Percentiles rank a stretch among this genome's conserved stretches.
These are phyloP conservation scores for Lysandra bellargus DNA, from an alignment of 2,888 invertebrate genomes.

Conservation along the genomic window DNA sequence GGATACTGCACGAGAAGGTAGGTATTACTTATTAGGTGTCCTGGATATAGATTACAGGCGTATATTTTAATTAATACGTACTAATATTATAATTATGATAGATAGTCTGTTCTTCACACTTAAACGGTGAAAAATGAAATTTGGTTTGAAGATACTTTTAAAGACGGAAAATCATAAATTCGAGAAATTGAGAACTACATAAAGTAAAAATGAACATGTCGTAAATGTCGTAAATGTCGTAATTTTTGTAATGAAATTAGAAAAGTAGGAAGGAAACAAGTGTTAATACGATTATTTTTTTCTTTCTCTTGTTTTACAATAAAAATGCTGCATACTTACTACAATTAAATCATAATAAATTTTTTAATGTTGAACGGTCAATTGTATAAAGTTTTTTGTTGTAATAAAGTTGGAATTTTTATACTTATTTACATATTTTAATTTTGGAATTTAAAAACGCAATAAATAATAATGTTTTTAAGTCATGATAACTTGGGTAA, in stretches of 20 bases:
- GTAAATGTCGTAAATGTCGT: not conserved
- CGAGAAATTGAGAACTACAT: too few relatives aligned
- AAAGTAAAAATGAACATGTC: too few relatives aligned
- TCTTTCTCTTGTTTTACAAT: not conserved
- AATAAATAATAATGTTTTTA: not conserved
- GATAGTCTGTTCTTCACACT: too few relatives aligned
- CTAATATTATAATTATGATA: too few relatives aligned
- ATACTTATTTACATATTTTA: not conserved
- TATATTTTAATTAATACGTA: too few relatives aligned
- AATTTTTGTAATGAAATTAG: not conserved
- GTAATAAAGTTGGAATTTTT: too few relatives aligned
- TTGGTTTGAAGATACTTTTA: too few relatives aligned
- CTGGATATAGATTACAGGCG: too few relatives aligned
- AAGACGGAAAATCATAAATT: too few relatives aligned
- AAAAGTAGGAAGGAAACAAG: not conserved
- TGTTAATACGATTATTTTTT: not conserved
- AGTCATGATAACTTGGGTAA: not conserved
- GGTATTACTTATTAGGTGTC: too few relatives aligned
- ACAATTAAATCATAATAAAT: not conserved
- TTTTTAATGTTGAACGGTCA: not conserved
- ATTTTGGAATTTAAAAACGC: too few relatives aligned
- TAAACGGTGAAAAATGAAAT: too few relatives aligned
- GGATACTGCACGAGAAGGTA: not conserved
- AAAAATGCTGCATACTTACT: not conserved
- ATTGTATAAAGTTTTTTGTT: not conserved